Base-by-base conservation (phyloP, 2,888 invertebrate species). In the Rhamnusium bicolor region DNA sequence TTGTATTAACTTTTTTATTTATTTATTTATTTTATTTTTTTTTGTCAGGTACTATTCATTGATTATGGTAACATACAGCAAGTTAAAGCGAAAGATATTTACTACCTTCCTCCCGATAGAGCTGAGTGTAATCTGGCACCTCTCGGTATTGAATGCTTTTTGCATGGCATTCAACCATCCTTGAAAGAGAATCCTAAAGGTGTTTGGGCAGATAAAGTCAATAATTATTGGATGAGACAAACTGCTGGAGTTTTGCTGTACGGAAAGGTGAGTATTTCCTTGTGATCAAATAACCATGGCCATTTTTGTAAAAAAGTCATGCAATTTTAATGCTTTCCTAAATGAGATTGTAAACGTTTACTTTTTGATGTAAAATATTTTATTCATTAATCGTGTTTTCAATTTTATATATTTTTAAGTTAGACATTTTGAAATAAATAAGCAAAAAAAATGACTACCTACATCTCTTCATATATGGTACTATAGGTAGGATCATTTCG, bases 161-260 rank as follows among this genome's bases (percentile, higher is more conserved):
- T 97, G 76, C 90, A 92, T 2, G 92, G 92, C 82, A 86, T 96
- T 2, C 92, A 92, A 78, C 96, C 97, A 0, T 91, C 93, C 0
- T 88, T 90, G 7, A 87, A 92, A 12, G 87, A 89, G 56, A 91
- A 92, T 84, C 88, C 89, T 0, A 89, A 89, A 71, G 93, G 92
- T 0, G 84, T 89, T 21, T 95, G 95, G 96, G 88, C 91, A 0
- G 81, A 86, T 0, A 87, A 88, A 53, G 92, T 94, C 0, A 87
- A 84, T 58, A 80, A 85, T 0, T 84, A 87, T 70, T 91, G 94
- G 84, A 82, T 84, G 1, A 81, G 87, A 0, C 76, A 79, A 58
- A 81, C 82, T 0, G 65, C 70, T 5, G 78, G 79, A 16, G 70
- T 81, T 24, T 14, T 84, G 12, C 74, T 91, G 4, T 85, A 90